Base-by-base conservation (phyloP, 2,888 invertebrate species). In the Heteromyza rotundicornis region DNA sequence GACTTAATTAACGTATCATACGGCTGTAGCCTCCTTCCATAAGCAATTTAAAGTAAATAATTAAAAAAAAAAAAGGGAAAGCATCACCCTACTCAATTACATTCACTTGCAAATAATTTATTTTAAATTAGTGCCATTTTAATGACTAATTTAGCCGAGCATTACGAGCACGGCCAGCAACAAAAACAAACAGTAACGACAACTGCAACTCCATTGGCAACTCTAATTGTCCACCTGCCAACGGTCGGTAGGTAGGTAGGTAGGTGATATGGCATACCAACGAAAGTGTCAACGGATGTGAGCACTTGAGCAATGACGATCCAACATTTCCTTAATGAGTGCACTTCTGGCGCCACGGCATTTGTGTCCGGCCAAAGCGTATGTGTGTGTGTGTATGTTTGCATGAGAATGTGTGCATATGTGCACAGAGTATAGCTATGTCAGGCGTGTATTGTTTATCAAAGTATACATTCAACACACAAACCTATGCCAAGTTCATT, bases 281-380 rank as follows among this genome's bases (percentile, higher is more conserved):
- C 51, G 63, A 55, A 66, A 71, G 70, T 71, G 74, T 68, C 67
- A 70, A 68, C 79, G 79, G 78, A 79, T 78, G 68, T 70, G 69
- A 68, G 69, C 72, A 78, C 70, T 78, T 77, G 71, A 73, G 72
- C 76, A 71, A 71, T 73, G 73, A 71, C 73, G 72, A 73, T 74
- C 70, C 71, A 71, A 77, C 76, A 74, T 78, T 77, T 76, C 75
- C 76, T 74, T 78, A 79, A 78, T 76, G 77, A 77, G 73, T 17
- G 19, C 17, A 47, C 47, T 47, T 19, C 47, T 47, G 47, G 47
- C 47, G 10, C 27, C 10, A 7, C 27, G 27, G 10, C 27, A 27
- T 27, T 5, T 7, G 7, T 27, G 5, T 27, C 27, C 27, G 10
- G 10, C 27, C 47, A 50, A n/a, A 35, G 19, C 53, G 59, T 59